Evolutionary conservation across 2,113 vertebrate genomes (phyloP).

Genomic region (Alaudala cheleensis): DNA sequence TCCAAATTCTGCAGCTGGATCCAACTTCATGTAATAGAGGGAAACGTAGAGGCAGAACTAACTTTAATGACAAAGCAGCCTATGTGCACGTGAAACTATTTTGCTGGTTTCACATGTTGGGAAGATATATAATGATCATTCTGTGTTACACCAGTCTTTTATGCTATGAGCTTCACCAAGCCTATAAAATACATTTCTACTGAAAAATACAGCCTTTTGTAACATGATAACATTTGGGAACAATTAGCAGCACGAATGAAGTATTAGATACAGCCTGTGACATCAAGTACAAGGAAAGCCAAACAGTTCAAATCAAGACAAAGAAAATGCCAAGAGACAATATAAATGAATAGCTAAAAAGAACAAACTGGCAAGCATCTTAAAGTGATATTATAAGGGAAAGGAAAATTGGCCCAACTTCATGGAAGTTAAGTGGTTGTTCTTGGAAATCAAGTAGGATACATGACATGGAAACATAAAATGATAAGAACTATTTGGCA

Average conservation of each 20-base stretch:
- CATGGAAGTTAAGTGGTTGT: constrained; percentile 35
- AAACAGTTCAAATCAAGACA: constrained; percentile 48
- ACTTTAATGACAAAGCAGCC: not conserved
- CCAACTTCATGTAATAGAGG: not conserved
- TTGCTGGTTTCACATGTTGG: not conserved
- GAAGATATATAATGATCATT: not conserved
- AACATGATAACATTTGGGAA: constrained; percentile 23
- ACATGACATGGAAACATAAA: constrained; percentile 53
- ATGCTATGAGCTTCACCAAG: not conserved
- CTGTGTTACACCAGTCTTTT: not conserved
- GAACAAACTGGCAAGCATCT: constrained; percentile 26
- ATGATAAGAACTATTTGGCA: constrained; percentile 69
- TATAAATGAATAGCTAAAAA: constrained; percentile 46
- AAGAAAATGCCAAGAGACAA: constrained; percentile 55
- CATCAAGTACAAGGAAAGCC: constrained; percentile 6
- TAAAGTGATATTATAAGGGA: not conserved
- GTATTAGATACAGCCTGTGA: constrained; percentile 26
- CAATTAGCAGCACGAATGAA: constrained; percentile 45
- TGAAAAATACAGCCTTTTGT: not conserved
- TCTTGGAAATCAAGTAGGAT: constrained; percentile 63
- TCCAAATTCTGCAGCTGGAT: constrained; percentile 28
- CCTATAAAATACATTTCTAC: constrained; percentile 4
- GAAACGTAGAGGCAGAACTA: not conserved
- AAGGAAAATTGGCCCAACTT: constrained; percentile 44
- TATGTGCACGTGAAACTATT: not conserved